These are phyloP conservation scores for Acrocephalus arundinaceus DNA, from an alignment of 2,113 vertebrate genomes.

Conservation along the genomic window DNA sequence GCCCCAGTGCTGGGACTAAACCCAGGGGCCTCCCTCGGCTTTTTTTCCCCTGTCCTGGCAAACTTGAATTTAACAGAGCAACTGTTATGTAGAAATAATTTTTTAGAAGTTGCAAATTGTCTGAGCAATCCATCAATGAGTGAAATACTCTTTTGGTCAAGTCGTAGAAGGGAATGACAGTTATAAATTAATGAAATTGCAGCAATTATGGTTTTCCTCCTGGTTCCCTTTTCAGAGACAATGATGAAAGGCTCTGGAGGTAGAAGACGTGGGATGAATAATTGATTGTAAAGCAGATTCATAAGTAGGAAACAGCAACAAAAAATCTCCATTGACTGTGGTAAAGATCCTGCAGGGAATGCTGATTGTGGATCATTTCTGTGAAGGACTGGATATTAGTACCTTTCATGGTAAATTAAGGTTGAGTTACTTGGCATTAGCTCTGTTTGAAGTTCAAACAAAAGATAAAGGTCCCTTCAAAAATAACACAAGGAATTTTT, in stretches of 20 bases:
- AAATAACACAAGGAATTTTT: conserved; percentile 16
- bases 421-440: conserved; percentile 26
- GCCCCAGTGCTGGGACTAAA: neutral
- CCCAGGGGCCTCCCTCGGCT: fast-evolving
- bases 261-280: neutral
- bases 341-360: neutral
- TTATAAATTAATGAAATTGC: neutral
- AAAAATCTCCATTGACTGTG: neutral
- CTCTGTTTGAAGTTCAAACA: conserved; percentile 45
- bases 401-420: conserved; percentile 48
- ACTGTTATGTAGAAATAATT: neutral
- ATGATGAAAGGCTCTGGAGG: neutral
- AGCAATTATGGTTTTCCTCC: neutral
- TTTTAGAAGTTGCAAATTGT: neutral
- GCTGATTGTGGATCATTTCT: conserved; percentile 7
- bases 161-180: neutral
- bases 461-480: conserved; percentile 43
- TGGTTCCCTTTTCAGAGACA: neutral
- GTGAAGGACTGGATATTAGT: conserved; percentile 7
- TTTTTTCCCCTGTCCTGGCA: neutral
- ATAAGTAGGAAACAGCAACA: neutral
- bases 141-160: neutral
- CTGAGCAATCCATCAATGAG: neutral
- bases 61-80: neutral
- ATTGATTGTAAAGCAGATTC: neutral